These are phyloP conservation scores for Antechinus stuartii DNA, from an alignment of 2,113 vertebrate genomes.

Conservation along the genomic window DNA sequence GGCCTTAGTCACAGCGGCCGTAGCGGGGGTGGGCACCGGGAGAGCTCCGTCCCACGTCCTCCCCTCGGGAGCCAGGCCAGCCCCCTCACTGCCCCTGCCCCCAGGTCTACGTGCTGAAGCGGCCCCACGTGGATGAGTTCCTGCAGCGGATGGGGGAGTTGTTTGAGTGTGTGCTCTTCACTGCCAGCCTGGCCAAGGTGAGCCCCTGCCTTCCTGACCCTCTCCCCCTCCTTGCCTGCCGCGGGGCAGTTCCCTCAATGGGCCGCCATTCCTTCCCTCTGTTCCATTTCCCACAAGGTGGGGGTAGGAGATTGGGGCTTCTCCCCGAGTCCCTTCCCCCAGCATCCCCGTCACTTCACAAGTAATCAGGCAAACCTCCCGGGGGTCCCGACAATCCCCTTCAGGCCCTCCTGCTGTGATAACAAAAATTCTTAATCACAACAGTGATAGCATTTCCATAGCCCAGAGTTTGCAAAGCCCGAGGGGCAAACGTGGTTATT, in stretches of 20 bases:
- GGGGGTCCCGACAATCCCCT: not conserved
- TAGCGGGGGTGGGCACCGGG: not conserved
- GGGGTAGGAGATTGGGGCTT: not conserved
- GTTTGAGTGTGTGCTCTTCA: constrained; percentile 98
- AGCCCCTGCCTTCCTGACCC: constrained; percentile 42
- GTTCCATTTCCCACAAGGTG: not conserved
- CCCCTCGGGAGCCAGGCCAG: not conserved
- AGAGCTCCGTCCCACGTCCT: not conserved
- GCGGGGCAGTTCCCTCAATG: too few species aligned
- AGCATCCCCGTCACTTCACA: not conserved
- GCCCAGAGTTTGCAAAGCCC: not conserved
- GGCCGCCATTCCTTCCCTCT: not conserved
- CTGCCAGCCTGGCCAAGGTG: constrained; percentile 98
- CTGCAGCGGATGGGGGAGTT: constrained; percentile 96
- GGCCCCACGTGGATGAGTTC: constrained; percentile 96
- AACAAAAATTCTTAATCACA: not conserved
- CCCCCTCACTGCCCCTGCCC: constrained; percentile 59
- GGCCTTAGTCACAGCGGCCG: not conserved
- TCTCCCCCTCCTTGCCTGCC: too few species aligned
- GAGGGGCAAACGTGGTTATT: not conserved
- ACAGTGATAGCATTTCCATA: not conserved
- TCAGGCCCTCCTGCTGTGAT: not conserved
- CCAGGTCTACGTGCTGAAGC: constrained; percentile 96
- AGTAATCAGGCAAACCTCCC: not conserved
- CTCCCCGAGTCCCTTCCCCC: not conserved